phyloP scores from a whole-genome alignment of 1,140 invertebrate species.

The Pseudoatta argentina region DNA sequence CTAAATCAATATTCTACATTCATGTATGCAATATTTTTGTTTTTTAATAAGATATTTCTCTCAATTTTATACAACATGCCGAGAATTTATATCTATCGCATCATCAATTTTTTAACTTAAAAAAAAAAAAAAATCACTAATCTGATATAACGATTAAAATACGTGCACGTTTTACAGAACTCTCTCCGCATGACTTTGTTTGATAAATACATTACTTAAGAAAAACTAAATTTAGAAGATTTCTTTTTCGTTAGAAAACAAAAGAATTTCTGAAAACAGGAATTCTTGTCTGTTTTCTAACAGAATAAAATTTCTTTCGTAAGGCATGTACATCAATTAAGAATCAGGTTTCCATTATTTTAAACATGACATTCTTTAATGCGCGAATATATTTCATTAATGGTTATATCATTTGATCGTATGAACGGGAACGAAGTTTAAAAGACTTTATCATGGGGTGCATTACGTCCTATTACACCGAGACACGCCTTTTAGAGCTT shows the following conservation, averaged over 20 bases:
- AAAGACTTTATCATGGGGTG: constrained; percentile 51
- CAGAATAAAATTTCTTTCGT: neutral
- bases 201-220: too few relatives aligned
- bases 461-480: constrained; percentile 67
- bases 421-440: constrained; percentile 27
- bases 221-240: too few relatives aligned
- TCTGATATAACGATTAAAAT: too few relatives aligned
- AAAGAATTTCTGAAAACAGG: too few relatives aligned
- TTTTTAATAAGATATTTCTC: neutral
- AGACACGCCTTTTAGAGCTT: constrained; percentile 67
- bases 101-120: too few relatives aligned
- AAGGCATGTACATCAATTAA: neutral
- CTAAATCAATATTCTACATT: neutral
- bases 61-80: too few relatives aligned
- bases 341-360: neutral
- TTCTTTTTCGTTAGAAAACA: too few relatives aligned
- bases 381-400: constrained; percentile 36
- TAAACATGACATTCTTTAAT: neutral
- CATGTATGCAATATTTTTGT: neutral
- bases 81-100: too few relatives aligned
- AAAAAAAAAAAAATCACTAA: too few relatives aligned
- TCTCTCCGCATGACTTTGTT: too few relatives aligned
- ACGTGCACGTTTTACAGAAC: too few relatives aligned
- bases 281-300: neutral
- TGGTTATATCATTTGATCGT: constrained; percentile 29